phyloP scores from a whole-genome alignment of 2,888 invertebrate genomes.

The Petrolisthes cinctipes region DNA sequence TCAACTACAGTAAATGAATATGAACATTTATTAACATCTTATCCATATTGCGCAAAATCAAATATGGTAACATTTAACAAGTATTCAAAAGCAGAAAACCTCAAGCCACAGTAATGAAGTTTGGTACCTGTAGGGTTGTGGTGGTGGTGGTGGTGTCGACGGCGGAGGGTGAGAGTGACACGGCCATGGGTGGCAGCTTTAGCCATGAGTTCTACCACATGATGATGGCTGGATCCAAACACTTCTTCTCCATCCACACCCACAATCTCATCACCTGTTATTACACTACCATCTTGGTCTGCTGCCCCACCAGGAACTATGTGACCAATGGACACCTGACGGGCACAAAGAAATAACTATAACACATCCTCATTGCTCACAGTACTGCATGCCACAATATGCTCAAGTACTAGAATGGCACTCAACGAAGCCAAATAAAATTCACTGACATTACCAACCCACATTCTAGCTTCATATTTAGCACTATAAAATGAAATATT shows the following conservation, averaged over 20 bases:
- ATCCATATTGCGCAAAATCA: background rate
- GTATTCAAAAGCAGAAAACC: too few species aligned
- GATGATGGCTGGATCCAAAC: conserved; percentile 88
- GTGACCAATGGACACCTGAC: conserved; percentile 90
- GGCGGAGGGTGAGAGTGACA: conserved; percentile 80
- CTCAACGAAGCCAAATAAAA: too few species aligned
- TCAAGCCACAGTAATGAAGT: background rate
- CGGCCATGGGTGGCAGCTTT: conserved; percentile 88
- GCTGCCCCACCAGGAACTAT: conserved; percentile 97
- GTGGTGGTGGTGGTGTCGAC: conserved; percentile 5
- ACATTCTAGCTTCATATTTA: too few species aligned
- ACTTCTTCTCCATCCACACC: conserved; percentile 91
- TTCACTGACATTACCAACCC: too few species aligned
- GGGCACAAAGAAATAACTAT: too few species aligned
- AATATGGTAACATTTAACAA: background rate
- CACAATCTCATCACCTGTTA: conserved; percentile 93
- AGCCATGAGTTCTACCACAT: conserved; percentile 93
- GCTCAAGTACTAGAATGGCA: too few species aligned
- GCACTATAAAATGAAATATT: too few species aligned
- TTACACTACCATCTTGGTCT: conserved; percentile 88
- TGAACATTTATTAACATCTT: background rate
- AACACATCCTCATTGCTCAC: too few species aligned
- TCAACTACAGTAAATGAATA: background rate
- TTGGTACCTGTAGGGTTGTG: background rate
- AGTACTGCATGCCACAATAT: too few species aligned